A percentile compares a stretch with the other conserved stretches of the same genome.
These are phyloP conservation scores for Polyodon spathula DNA, from an alignment of 2,113 vertebrate genomes.

Conservation along the genomic window DNA sequence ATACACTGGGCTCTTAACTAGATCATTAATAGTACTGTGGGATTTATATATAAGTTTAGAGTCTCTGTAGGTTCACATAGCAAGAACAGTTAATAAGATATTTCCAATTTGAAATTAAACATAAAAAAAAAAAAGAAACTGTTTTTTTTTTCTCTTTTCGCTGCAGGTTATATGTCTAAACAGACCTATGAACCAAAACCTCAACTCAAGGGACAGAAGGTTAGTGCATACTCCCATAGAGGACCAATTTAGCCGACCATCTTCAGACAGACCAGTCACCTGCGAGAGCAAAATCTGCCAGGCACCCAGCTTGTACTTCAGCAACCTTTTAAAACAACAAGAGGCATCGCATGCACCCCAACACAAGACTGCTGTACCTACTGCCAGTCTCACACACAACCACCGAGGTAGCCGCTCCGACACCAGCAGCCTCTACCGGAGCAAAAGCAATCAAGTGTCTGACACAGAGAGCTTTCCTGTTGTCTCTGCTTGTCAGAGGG, in stretches of 20 bases:
- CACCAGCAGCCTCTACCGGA: conserved; percentile 44
- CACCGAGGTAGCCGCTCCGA: conserved; percentile 40
- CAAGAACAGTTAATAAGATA: too few species aligned
- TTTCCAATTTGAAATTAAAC: too few species aligned
- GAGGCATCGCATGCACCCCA: conserved; percentile 38
- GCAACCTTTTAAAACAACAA: conserved; percentile 44
- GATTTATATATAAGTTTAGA: too few species aligned
- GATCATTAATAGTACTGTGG: too few species aligned
- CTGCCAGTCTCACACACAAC: conserved; percentile 53
- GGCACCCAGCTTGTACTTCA: conserved; percentile 40
- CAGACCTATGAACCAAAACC: conserved; percentile 68
- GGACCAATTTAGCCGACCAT: conserved; percentile 67
- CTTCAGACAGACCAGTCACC: conserved; percentile 30
- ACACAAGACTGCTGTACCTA: conserved; percentile 30
- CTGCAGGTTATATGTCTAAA: conserved; percentile 63
- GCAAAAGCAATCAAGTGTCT: conserved; percentile 36
- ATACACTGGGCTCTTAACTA: too few species aligned
- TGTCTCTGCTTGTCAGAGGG: conserved; percentile 42
- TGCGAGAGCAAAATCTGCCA: conserved; percentile 51
- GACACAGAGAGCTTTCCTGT: conserved; percentile 33
- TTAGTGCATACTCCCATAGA: conserved; percentile 61
- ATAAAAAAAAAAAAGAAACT: too few species aligned
- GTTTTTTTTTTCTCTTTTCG: neutral
- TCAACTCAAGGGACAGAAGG: conserved; percentile 81
- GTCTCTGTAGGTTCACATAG: too few species aligned